Conservation (phyloP, 2,113 vertebrate species). For the Motacilla alba region DNA sequence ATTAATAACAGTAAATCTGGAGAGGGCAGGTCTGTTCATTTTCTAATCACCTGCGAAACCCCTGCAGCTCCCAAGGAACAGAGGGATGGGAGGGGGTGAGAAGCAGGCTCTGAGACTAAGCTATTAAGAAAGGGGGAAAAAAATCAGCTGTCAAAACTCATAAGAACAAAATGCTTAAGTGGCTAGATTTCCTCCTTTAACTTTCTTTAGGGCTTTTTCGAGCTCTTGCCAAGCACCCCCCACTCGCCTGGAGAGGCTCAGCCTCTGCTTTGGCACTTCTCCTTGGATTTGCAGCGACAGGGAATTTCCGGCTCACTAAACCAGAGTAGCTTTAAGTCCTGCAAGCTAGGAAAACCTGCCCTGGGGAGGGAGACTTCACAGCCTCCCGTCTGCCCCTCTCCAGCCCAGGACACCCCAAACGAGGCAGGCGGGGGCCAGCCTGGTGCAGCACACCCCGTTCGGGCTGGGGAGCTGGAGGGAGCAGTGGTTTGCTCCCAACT, state of each 20-base stretch:
- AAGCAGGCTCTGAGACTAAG: background rate
- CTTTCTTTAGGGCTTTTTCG: constrained; percentile 15
- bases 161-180: background rate
- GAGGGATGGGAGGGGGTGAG: background rate
- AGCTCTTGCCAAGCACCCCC: background rate
- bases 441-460: accelerated
- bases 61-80: background rate
- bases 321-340: background rate
- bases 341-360: background rate
- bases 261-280: background rate
- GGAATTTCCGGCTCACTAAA: background rate
- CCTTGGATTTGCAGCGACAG: background rate
- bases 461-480: background rate
- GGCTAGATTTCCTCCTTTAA: constrained; percentile 11
- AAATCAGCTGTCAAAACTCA: background rate
- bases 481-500: background rate
- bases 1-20: background rate
- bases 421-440: background rate
- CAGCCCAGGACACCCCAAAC: background rate
- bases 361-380: background rate
- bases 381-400: background rate
- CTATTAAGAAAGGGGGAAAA: background rate
- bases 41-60: background rate
- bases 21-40: background rate
- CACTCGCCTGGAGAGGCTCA: background rate